A percentile compares a stretch with the other conserved stretches of the same genome.
phyloP scores from a whole-genome alignment of 2,113 vertebrate genomes.

The Rhinogobius similis region DNA sequence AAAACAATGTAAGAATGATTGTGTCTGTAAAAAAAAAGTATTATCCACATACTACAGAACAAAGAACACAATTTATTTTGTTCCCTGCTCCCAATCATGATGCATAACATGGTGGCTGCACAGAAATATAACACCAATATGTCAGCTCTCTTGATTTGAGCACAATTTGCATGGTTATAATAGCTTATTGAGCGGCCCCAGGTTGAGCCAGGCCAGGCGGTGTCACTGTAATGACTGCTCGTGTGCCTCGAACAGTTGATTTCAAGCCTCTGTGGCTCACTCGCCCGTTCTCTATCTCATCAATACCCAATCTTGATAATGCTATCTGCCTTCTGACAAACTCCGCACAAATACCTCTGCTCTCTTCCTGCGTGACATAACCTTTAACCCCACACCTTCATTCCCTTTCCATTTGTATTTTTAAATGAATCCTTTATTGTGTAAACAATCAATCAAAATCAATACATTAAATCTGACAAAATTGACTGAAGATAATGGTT shows the following conservation, averaged over 20 bases:
- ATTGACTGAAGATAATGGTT: slow-evolving; percentile 89
- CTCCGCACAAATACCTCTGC: slow-evolving; percentile 62
- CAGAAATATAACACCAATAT: slow-evolving; percentile 82
- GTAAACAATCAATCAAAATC: slow-evolving; percentile 92
- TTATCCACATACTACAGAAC: slow-evolving; percentile 43
- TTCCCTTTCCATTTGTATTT: slow-evolving; percentile 15
- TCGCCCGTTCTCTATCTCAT: slow-evolving; percentile 84
- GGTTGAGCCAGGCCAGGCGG: slow-evolving; percentile 87
- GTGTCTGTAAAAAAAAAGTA: neutral
- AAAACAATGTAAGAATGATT: too few species aligned
- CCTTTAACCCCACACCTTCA: slow-evolving; percentile 29
- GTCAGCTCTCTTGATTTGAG: slow-evolving; percentile 83
- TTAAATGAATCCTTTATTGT: slow-evolving; percentile 89
- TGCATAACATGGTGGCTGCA: slow-evolving; percentile 79
- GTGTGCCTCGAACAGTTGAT: slow-evolving; percentile 86
- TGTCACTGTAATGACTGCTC: slow-evolving; percentile 88
- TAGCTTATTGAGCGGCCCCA: slow-evolving; percentile 95
- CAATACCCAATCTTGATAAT: slow-evolving; percentile 95
- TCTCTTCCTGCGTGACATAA: slow-evolving; percentile 42
- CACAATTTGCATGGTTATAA: slow-evolving; percentile 98
- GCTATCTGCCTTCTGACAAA: slow-evolving; percentile 88
- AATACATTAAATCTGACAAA: slow-evolving; percentile 92
- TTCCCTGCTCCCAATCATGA: slow-evolving; percentile 73
- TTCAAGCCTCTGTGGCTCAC: slow-evolving; percentile 91
- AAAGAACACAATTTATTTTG: slow-evolving; percentile 65